These are phyloP conservation scores for Setophaga kirtlandii DNA, from an alignment of 2,113 vertebrate genomes.

Conservation along the genomic window DNA sequence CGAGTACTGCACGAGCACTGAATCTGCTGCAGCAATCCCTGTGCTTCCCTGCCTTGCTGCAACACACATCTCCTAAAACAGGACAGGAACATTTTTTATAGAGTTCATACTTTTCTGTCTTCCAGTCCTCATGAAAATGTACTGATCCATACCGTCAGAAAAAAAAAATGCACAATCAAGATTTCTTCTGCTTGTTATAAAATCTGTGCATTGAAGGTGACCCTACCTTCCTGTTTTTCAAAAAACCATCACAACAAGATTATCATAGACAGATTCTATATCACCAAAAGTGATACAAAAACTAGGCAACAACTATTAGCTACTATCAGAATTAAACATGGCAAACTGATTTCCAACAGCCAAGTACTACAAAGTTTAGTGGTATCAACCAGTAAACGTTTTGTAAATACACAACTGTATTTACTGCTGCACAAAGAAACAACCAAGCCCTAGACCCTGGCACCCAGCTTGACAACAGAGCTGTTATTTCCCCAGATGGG, in stretches of 20 bases:
- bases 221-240: neutral
- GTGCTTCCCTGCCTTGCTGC: neutral
- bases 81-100: neutral
- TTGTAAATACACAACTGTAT: neutral
- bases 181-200: neutral
- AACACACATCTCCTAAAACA: neutral
- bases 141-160: fast-evolving
- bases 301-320: neutral
- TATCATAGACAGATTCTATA: neutral
- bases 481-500: neutral
- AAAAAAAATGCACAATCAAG: fast-evolving
- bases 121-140: neutral
- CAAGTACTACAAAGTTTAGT: neutral
- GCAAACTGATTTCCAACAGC: neutral
- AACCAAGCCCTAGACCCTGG: neutral
- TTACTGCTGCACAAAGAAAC: neutral
- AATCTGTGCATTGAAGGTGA: neutral
- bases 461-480: neutral
- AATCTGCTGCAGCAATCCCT: neutral
- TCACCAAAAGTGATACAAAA: neutral
- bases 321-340: neutral
- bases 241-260: neutral
- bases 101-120: neutral
- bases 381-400: neutral
- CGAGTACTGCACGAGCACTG: neutral